Conservation (phyloP, 1,140 invertebrate species). For the Nymphalis io region DNA sequence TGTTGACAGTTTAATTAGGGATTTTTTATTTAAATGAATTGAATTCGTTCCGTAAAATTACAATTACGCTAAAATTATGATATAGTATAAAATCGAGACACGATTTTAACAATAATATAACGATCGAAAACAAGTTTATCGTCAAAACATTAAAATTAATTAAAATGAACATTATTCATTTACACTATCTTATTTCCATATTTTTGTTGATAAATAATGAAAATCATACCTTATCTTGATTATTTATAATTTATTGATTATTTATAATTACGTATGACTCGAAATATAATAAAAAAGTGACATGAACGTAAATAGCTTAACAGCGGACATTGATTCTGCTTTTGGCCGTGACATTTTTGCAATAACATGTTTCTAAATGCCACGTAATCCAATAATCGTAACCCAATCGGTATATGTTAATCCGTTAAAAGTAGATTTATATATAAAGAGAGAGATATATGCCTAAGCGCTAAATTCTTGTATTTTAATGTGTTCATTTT, state of each 20-base stretch:
- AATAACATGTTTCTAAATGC: slow-evolving; percentile 16
- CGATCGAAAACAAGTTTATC: too few relatives aligned
- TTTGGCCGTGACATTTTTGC: slow-evolving; percentile 23
- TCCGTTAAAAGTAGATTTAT: not conserved
- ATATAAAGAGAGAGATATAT: not conserved
- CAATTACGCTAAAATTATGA: too few relatives aligned
- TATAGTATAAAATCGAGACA: too few relatives aligned
- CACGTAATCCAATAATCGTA: slow-evolving; percentile 16
- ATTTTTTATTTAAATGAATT: too few relatives aligned
- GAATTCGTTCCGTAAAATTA: too few relatives aligned
- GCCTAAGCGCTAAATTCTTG: not conserved
- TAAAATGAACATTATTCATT: too few relatives aligned
- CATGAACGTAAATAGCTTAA: not conserved
- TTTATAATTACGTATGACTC: not conserved
- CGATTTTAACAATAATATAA: too few relatives aligned
- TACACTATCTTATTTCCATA: too few relatives aligned
- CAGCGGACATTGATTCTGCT: slow-evolving; percentile 6
- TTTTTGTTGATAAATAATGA: too few relatives aligned
- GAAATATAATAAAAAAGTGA: not conserved
- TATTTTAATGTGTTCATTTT: not conserved
- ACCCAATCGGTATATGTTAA: slow-evolving; percentile 11
- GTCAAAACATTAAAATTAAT: too few relatives aligned
- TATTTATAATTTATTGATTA: not conserved
- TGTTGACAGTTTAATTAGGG: too few relatives aligned
- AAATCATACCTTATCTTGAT: not conserved